Evolutionary conservation across 2,113 vertebrate genomes (phyloP).

Genomic region (Casuarius casuarius): DNA sequence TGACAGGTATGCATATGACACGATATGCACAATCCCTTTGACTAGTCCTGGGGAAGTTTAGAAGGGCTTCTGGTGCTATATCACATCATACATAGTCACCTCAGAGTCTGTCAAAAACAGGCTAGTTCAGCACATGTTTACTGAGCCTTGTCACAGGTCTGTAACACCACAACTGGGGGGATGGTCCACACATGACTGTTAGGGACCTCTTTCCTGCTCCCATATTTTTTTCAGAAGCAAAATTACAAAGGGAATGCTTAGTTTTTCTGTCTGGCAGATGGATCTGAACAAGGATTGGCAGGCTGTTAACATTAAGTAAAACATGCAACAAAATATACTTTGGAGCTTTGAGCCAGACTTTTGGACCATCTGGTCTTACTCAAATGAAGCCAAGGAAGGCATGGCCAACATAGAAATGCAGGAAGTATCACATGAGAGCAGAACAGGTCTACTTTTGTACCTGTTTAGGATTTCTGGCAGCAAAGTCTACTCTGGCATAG

Average conservation of each 20-base stretch:
- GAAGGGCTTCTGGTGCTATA: neutral
- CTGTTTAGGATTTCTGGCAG: neutral
- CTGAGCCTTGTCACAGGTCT: neutral
- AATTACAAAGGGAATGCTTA: neutral
- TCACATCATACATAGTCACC: accelerated
- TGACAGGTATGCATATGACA: neutral
- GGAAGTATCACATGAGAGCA: neutral
- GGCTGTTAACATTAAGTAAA: neutral
- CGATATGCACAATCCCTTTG: neutral
- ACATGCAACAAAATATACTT: neutral
- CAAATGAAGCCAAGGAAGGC: neutral
- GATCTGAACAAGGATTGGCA: neutral
- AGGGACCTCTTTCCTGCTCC: neutral
- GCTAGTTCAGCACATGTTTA: neutral
- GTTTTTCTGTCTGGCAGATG: neutral
- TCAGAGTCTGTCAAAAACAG: neutral
- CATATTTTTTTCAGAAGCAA: neutral
- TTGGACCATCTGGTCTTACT: neutral
- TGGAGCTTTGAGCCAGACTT: neutral
- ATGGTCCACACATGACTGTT: no score
- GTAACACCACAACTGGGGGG: neutral
- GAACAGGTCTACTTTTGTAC: neutral
- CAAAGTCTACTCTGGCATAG: neutral
- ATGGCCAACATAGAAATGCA: neutral
- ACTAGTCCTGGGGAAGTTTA: neutral